A percentile compares a stretch with the other conserved stretches of the same genome.
Conservation (phyloP, 2,888 invertebrate genomes). For the Folsomia manolachei region DNA sequence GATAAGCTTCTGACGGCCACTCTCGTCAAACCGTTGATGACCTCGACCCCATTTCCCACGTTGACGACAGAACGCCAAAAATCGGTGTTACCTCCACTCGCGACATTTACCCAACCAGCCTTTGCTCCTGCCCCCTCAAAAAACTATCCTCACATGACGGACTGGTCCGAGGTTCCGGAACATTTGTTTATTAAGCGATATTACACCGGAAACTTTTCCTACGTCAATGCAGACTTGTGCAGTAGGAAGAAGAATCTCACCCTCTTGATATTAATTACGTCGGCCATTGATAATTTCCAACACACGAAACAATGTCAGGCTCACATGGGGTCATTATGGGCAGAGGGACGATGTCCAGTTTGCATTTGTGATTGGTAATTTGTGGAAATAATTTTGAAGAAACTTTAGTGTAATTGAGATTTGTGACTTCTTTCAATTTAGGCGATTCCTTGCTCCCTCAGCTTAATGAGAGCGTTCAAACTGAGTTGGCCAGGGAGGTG, state of each 20-base stretch:
- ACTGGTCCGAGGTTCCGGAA: conserved; percentile 22
- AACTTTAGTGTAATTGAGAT: too few species aligned
- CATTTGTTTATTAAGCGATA: conserved; percentile 19
- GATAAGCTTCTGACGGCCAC: neutral
- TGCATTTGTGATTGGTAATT: conserved; percentile 38
- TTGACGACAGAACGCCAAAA: neutral
- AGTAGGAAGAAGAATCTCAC: conserved; percentile 23
- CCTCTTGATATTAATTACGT: conserved; percentile 31
- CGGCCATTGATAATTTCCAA: conserved; percentile 31
- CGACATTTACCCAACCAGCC: neutral
- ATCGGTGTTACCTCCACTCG: neutral
- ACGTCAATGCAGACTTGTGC: conserved; percentile 28
- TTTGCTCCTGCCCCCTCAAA: neutral
- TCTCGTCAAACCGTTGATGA: neutral
- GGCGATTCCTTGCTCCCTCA: conserved; percentile 27
- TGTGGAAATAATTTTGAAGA: too few species aligned
- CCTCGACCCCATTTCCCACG: conserved; percentile 3
- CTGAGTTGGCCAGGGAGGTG: conserved; percentile 27
- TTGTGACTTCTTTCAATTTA: conserved; percentile 4
- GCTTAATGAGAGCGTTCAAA: conserved; percentile 13
- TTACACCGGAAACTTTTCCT: conserved; percentile 27
- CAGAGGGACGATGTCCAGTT: conserved; percentile 26
- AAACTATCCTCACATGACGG: neutral
- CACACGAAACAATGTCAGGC: conserved; percentile 29
- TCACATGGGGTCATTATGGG: conserved; percentile 34